A percentile compares a stretch with the other conserved stretches of the same genome.
Conservation (phyloP, 2,113 vertebrate species). For the Trichechus manatus region DNA sequence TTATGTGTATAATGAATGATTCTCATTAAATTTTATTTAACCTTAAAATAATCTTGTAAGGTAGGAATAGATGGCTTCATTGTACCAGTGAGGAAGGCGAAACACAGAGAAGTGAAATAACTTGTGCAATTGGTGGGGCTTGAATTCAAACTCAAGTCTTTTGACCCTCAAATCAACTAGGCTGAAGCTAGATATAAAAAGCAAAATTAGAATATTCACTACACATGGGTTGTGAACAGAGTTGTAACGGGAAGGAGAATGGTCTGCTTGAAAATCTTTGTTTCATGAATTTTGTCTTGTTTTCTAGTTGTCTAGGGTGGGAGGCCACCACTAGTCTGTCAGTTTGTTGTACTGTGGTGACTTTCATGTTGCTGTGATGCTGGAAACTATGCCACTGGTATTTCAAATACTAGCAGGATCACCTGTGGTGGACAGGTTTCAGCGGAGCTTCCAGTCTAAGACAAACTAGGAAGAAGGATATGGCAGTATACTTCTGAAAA, state of each 20-base stretch:
- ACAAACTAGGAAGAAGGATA: too few species aligned
- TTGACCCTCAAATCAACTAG: constrained; percentile 6
- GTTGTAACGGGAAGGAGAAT: neutral
- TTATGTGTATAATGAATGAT: neutral
- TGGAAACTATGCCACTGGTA: too few species aligned
- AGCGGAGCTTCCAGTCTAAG: too few species aligned
- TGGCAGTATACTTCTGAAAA: too few species aligned
- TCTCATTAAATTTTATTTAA: neutral
- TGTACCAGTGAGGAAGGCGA: neutral
- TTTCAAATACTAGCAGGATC: too few species aligned
- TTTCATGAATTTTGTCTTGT: neutral
- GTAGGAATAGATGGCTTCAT: neutral
- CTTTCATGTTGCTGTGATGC: too few species aligned
- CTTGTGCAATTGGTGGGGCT: neutral
- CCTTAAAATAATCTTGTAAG: neutral
- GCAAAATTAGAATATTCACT: neutral
- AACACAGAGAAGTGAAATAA: neutral
- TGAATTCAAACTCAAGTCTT: constrained; percentile 17
- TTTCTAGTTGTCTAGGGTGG: neutral
- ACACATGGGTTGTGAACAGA: neutral
- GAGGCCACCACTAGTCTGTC: neutral
- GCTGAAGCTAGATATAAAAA: neutral
- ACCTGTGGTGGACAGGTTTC: too few species aligned
- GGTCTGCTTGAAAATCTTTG: neutral
- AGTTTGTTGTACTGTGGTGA: too few species aligned